Evolutionary conservation across 2,113 vertebrate genomes (phyloP), one percentile per base, ranked within the genome.

Genomic region (Corynorhinus townsendii): DNA sequence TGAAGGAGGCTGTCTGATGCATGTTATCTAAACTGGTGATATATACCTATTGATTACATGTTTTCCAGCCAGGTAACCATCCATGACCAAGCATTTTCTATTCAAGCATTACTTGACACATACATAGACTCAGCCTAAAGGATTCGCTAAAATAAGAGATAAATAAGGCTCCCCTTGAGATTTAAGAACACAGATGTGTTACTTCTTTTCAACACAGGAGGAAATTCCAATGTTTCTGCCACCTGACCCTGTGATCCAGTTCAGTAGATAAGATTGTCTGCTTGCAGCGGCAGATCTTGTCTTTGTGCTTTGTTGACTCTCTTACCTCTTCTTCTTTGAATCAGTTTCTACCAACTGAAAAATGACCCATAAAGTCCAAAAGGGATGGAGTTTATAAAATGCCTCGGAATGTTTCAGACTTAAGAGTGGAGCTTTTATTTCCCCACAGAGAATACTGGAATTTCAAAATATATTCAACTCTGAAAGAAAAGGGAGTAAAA

Each of bases 361-460:
- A 64, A 89, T 91, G 81, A 84, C 84, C 89, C 71, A 1, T 45
- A 49, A 91, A 64, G 49, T 77, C 76, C 68, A 38, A 17, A 59
- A 86, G 26, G 84, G 94, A 95, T 81, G 87, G 71, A 52, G 76
- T 96, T 91, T 91, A 28, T 59, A 59, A 93, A 86, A 89, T 14
- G 38, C 73, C 69, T 84, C 33, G 24, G 68, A 62, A 62, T 40
- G 76, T 62, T 94, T 84, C 45, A 33, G 9, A 92, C 64, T 84
- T 84, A 76, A 90, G 82, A 95, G 12, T 59, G 72, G 79, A 19
- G 38, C 16, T 92, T 95, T 91, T 80, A 49, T 93, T 94, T 95
- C 86, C 66, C 80, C 43, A 79, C 33, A 47, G 6, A 76, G 43
- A 95, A 84, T 84, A 52, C 80, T 76, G 93, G 64, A 69, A 82